Conservation (phyloP, 2,113 vertebrate genomes). For the Dicerorhinus sumatrensis region DNA sequence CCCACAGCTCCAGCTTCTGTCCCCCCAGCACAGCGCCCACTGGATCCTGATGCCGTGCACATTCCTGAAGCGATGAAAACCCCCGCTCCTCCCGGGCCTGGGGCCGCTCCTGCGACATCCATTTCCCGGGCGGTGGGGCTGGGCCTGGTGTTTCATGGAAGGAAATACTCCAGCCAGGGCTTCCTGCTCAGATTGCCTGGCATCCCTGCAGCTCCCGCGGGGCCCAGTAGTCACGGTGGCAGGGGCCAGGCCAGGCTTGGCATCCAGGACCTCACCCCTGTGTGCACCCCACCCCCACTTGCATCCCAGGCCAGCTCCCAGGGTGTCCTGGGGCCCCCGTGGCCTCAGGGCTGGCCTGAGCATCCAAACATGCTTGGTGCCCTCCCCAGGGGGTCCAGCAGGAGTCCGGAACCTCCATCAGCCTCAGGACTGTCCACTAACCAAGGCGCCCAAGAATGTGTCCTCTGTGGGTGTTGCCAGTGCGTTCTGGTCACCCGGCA, state of each 20-base stretch:
- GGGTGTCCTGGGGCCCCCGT: neutral
- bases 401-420: neutral
- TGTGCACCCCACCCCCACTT: neutral
- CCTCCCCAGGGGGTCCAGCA: neutral
- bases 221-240: neutral
- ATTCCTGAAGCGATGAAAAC: neutral
- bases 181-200: slow-evolving; percentile 59
- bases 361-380: accelerated
- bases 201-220: neutral
- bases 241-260: neutral
- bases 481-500: neutral
- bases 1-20: neutral
- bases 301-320: neutral
- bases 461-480: neutral
- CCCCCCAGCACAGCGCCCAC: neutral
- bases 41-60: neutral
- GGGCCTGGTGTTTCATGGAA: neutral
- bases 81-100: neutral
- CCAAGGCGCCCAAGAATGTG: neutral
- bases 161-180: slow-evolving; percentile 57
- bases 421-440: neutral
- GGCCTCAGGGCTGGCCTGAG: neutral
- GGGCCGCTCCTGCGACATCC: slow-evolving; percentile 36
- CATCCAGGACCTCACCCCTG: neutral
- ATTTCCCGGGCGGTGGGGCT: neutral